Base-by-base conservation (phyloP, 2,797 vertebrate species). In the Falco cherrug region DNA sequence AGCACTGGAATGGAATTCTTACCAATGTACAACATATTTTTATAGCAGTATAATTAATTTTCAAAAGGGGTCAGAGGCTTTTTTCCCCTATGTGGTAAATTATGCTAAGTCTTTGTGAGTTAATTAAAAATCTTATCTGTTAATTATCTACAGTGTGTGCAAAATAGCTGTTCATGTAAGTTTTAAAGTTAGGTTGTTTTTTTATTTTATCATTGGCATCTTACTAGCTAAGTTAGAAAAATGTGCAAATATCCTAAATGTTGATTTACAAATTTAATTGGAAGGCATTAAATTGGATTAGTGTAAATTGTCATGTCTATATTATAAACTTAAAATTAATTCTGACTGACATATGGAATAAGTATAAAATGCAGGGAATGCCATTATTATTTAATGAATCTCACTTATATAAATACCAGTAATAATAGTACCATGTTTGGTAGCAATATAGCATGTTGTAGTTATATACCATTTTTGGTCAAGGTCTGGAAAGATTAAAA, bases 51-150 rank as follows among this genome's bases (percentile, higher is more conserved):
- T 47, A 84, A 68, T 84, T 93, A 39, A 67, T 83, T 60, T 89
- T 91, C 47, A 88, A 51, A 68, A 68, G 65, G 51, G 80, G 84
- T 93, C 50, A 51, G 45, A 6, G 12, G 5, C 54, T 74, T 83
- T 78, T 43, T 43, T 2, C 3, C 25, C 13, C 14, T 29, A 16
- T 73, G 53, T 93, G n/a, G 54, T 76, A 95, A 96, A 94, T 78
- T 86, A 76, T 47, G 47, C 31, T 69, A 81, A 84, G 10, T 83
- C 50, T 95, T 77, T 77, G 24, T 77, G 78, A 94, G 67, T 89
- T 91, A 96, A 97, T 97, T 91, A 94, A 94, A 89, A 91, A 84
- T 76, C 43, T 91, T 97, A 90, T 65, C 80, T 90, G 24, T 87
- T 93, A 93, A 83, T 95, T 87, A 85, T 89, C 60, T 73, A 20